Base-by-base conservation (phyloP, 2,888 invertebrate species). In the Eilema griseolum region DNA sequence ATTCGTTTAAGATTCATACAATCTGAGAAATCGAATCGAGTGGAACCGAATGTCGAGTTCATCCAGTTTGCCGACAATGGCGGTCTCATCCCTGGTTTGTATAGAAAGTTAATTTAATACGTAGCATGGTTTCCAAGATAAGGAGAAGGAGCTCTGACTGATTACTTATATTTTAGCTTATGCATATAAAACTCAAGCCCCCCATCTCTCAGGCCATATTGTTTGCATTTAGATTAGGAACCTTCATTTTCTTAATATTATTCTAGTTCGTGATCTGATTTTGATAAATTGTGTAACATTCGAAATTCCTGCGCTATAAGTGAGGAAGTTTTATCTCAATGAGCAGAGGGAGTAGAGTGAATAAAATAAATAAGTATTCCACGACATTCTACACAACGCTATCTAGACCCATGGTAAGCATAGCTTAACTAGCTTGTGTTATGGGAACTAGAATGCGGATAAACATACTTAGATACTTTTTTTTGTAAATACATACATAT, bases 101-200 rank as follows among this genome's bases (percentile, higher is more conserved):
- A 72, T 75, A 74, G 74, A 78, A 78, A 74, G 81, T 81, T 81
- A 81, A 83, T 81, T 81, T 83, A 81, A 83, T 81, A 74, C 78
- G 71, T 71, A 78, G 83, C 73, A 73, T 75, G 83, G 71, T 61
- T 71, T 57, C 31, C 57, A 46, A 71, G 81, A 81, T 81, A 81
- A 81, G 73, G 24, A 69, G 64, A 65, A 59, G 73, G 28, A 70
- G 77, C 74, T 75, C 57, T 81, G 82, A 81, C 77, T 83, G 81
- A 81, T 83, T 81, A 75, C 82, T 81, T 76, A 75, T 73, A 83
- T 76, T 76, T 73, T 75, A 71, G 74, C 83, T 83, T 83, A 78
- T 80, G 75, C 82, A 75, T 83, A 81, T 80, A 83, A 81, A 83
- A 76, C 70, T 71, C 65, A 72, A 73, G 31, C 37, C 14, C 72